Conservation (phyloP, 2,888 invertebrate species). For the Himalopsyche japonica region DNA sequence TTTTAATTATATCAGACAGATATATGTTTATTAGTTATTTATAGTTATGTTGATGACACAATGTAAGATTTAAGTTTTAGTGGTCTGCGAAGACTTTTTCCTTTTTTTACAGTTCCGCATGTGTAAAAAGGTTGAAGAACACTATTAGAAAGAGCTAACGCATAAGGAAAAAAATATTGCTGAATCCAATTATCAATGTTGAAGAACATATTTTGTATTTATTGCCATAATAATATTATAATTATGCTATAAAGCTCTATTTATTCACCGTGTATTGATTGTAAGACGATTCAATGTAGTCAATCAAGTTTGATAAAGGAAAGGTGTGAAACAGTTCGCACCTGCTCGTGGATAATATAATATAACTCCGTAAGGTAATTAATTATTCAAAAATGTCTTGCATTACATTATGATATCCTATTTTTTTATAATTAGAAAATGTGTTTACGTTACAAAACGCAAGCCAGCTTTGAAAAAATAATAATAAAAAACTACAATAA, state of each 20-base stretch:
- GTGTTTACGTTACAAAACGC: conserved; percentile 21
- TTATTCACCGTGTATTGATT: background rate
- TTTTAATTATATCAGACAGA: too few species aligned
- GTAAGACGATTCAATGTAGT: background rate
- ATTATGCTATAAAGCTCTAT: background rate
- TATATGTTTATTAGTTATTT: too few species aligned
- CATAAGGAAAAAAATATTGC: too few species aligned
- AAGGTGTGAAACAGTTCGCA: background rate
- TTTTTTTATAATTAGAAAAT: conserved; percentile 24
- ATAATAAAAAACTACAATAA: background rate
- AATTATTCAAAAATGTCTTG: conserved; percentile 19
- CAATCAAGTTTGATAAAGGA: background rate
- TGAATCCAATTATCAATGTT: too few species aligned
- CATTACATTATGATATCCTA: conserved; percentile 13
- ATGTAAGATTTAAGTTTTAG: too few species aligned
- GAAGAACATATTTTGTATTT: too few species aligned
- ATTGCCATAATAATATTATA: too few species aligned
- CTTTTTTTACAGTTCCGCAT: too few species aligned
- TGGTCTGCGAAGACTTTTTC: too few species aligned
- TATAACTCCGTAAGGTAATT: background rate
- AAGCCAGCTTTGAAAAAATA: background rate
- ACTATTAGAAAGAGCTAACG: too few species aligned
- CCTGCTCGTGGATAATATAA: background rate
- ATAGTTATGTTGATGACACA: too few species aligned
- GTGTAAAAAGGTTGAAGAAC: too few species aligned